phyloP scores from a whole-genome alignment of 1,140 invertebrate species.

The Cyphomyrmex costatus region DNA sequence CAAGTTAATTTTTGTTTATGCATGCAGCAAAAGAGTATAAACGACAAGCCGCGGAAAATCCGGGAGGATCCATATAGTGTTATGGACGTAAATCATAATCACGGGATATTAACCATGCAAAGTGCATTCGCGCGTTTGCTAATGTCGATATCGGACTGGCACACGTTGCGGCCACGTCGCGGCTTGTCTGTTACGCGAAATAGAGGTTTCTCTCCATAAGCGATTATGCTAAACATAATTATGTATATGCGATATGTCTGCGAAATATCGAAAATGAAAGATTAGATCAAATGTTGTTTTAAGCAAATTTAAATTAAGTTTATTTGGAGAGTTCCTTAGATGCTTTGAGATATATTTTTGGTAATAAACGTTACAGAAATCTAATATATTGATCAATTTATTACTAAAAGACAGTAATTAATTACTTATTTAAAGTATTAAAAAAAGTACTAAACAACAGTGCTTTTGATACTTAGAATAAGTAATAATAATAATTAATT shows the following conservation, averaged over 20 bases:
- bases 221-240: slow-evolving; percentile 53
- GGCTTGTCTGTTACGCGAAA: neutral
- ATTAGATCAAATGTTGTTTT: neutral
- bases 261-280: neutral
- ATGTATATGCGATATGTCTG: neutral
- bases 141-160: slow-evolving; percentile 63
- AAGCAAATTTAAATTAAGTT: neutral
- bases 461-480: too few species aligned
- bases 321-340: neutral
- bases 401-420: too few species aligned
- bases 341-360: neutral
- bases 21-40: neutral
- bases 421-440: too few species aligned
- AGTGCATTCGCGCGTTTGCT: slow-evolving; percentile 49
- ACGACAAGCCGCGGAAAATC: neutral
- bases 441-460: too few species aligned
- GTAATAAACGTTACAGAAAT: neutral
- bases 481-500: too few species aligned
- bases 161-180: slow-evolving; percentile 5
- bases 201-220: neutral
- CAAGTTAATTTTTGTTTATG: neutral
- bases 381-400: too few species aligned
- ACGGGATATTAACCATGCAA: slow-evolving; percentile 61
- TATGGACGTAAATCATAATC: slow-evolving; percentile 49
- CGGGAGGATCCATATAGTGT: neutral